Percentiles rank a stretch among this genome's conserved stretches.
Evolutionary conservation across 2,888 invertebrate genomes (phyloP).

Genomic region (Zygothrica quintamaculata): DNA sequence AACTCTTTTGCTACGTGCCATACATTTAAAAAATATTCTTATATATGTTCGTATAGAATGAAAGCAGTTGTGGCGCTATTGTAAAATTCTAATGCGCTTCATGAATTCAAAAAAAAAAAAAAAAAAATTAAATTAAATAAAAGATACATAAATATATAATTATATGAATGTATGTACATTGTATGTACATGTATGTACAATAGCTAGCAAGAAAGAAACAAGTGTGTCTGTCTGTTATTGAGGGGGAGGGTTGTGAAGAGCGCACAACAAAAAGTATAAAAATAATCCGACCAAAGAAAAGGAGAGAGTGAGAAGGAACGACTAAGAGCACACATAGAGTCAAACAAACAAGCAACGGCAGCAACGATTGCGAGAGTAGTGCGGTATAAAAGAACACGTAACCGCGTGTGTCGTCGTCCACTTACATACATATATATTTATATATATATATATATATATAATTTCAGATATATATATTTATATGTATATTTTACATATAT

Average conservation of each 20-base stretch:
- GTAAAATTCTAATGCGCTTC: slow-evolving; percentile 12
- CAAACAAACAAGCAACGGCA: slow-evolving; percentile 27
- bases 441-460: slow-evolving; percentile 25
- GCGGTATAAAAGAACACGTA: slow-evolving; percentile 61
- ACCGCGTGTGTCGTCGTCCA: slow-evolving; percentile 53
- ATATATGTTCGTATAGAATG: not conserved
- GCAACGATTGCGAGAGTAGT: slow-evolving; percentile 48
- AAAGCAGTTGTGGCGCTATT: slow-evolving; percentile 7
- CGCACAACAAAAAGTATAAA: slow-evolving; percentile 70
- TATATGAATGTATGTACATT: slow-evolving; percentile 3
- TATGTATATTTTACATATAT: slow-evolving; percentile 5
- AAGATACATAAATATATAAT: slow-evolving; percentile 11
- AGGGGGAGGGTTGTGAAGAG: slow-evolving; percentile 51
- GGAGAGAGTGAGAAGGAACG: slow-evolving; percentile 31
- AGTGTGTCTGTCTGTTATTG: slow-evolving; percentile 39
- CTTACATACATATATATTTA: slow-evolving; percentile 38
- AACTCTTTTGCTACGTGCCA: slow-evolving; percentile 8
- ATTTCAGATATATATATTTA: slow-evolving; percentile 8
- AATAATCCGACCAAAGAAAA: slow-evolving; percentile 58
- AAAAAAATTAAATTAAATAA: no score
- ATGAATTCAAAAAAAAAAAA: slow-evolving; percentile 1
- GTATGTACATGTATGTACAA: slow-evolving; percentile 4
- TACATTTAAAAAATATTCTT: not conserved
- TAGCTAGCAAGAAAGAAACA: slow-evolving; percentile 45
- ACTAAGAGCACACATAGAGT: slow-evolving; percentile 35